A percentile compares a stretch with the other conserved stretches of the same genome.
These are phyloP conservation scores for Monomorium pharaonis DNA, from an alignment of 1,140 invertebrate species.

Conservation along the genomic window DNA sequence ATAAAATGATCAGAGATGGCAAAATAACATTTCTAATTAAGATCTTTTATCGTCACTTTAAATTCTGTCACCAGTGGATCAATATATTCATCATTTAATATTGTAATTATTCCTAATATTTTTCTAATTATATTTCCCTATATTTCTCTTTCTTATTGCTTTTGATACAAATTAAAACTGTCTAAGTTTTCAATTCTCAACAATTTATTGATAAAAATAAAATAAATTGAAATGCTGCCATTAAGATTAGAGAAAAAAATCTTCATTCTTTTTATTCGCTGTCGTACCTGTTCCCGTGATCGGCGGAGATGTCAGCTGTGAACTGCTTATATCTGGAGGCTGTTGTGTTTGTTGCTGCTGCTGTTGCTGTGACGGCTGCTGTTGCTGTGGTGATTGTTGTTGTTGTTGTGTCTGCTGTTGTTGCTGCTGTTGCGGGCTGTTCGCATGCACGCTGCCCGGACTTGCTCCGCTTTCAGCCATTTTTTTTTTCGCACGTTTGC, in stretches of 20 bases:
- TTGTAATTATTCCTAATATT: neutral
- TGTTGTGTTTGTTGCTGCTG: conserved; percentile 75
- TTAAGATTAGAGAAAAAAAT: neutral
- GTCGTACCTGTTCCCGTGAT: conserved; percentile 85
- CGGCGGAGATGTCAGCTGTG: conserved; percentile 82
- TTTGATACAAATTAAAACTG: neutral
- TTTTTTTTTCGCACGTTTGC: conserved; percentile 69
- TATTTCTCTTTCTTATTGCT: neutral
- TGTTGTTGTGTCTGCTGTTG: conserved; percentile 69
- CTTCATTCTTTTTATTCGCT: conserved; percentile 5
- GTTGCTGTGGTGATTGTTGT: conserved; percentile 62
- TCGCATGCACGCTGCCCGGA: conserved; percentile 76
- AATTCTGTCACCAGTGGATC: neutral
- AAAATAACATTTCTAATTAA: neutral
- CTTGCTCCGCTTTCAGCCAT: conserved; percentile 84
- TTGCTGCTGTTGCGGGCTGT: conserved; percentile 75
- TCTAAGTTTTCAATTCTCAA: neutral
- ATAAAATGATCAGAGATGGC: neutral
- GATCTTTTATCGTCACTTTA: neutral
- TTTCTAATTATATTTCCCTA: too few species aligned
- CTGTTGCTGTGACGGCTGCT: conserved; percentile 62
- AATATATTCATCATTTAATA: neutral
- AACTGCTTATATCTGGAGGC: conserved; percentile 84
- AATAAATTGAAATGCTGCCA: neutral
- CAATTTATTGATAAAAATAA: neutral